phyloP scores from a whole-genome alignment of 2,113 vertebrate species.

The Heliornis fulica region DNA sequence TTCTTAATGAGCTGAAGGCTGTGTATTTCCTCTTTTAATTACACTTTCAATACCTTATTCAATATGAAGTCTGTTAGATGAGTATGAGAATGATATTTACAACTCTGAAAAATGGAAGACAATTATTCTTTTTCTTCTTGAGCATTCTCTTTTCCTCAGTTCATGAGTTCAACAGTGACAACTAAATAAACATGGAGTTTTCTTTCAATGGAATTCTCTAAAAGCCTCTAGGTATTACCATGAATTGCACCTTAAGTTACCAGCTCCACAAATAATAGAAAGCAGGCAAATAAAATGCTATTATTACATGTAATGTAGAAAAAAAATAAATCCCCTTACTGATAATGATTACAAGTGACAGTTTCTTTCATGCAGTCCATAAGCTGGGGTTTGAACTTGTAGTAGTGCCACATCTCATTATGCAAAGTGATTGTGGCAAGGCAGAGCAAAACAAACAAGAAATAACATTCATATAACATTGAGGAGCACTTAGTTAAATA shows the following conservation, averaged over 20 bases:
- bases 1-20: not conserved
- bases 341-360: conserved; percentile 34
- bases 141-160: not conserved
- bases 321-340: not conserved
- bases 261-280: not conserved
- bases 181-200: not conserved
- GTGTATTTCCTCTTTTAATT: not conserved
- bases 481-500: not conserved
- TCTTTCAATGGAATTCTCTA: conserved; percentile 31
- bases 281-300: conserved; percentile 10
- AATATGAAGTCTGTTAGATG: not conserved
- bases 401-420: conserved; percentile 19
- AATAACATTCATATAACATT: not conserved
- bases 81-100: not conserved
- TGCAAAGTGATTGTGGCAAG: not conserved
- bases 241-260: conserved; percentile 10
- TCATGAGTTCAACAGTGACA: not conserved
- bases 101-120: not conserved
- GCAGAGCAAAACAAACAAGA: not conserved
- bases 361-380: conserved; percentile 8
- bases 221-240: not conserved
- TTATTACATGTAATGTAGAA: not conserved
- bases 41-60: not conserved
- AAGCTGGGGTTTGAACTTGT: not conserved
- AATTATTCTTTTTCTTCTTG: not conserved